phyloP scores from a whole-genome alignment of 2,888 invertebrate genomes.

The Allophyes oxyacanthae region DNA sequence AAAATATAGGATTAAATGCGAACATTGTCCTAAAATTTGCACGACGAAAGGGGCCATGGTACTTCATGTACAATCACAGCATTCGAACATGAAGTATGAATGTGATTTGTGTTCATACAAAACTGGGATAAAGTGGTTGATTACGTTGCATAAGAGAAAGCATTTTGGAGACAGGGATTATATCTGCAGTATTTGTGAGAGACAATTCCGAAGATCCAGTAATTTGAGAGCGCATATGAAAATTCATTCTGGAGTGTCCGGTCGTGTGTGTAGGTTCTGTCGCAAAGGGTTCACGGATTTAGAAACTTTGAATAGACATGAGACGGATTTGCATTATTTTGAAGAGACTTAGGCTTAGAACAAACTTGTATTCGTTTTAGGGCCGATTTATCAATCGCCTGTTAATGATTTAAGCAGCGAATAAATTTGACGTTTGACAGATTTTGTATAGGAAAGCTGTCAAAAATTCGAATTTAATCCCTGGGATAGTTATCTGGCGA shows the following conservation, averaged over 20 bases:
- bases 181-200: constrained; percentile 88
- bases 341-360: constrained; percentile 50
- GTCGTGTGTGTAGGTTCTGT: constrained; percentile 76
- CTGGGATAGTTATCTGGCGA: no score
- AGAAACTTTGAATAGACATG: constrained; percentile 67
- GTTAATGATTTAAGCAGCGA: no score
- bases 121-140: constrained; percentile 73
- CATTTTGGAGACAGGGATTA: constrained; percentile 86
- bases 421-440: no score
- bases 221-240: constrained; percentile 79
- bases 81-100: constrained; percentile 72
- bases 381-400: no score
- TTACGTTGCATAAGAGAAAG: constrained; percentile 81
- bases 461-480: no score
- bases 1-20: constrained; percentile 75
- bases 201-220: constrained; percentile 87
- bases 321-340: constrained; percentile 66
- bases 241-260: constrained; percentile 74
- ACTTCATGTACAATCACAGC: constrained; percentile 85
- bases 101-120: constrained; percentile 79
- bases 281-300: constrained; percentile 68
- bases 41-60: constrained; percentile 87
- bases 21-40: constrained; percentile 80
- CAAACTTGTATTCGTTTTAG: no score
- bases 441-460: no score